These are phyloP conservation scores for Brachyptera risi DNA, from an alignment of 2,888 invertebrate genomes.

Conservation along the genomic window DNA sequence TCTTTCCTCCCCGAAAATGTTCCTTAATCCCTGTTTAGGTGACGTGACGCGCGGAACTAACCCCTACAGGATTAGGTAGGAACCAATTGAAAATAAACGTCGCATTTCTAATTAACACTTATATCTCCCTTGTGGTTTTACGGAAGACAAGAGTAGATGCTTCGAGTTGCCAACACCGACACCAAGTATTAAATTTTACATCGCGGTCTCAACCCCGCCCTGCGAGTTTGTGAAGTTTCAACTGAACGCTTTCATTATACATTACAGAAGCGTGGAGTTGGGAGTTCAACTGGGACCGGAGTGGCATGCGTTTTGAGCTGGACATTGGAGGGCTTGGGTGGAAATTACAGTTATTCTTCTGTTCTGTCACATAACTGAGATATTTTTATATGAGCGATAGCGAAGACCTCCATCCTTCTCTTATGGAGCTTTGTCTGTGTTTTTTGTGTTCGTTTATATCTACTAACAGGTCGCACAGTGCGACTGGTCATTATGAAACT, in stretches of 20 bases:
- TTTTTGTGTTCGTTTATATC: no score
- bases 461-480: no score
- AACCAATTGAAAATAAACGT: conserved; percentile 18
- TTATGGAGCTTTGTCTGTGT: no score
- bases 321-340: background rate
- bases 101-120: conserved; percentile 21
- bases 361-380: no score
- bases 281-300: background rate
- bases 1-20: background rate
- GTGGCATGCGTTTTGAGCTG: background rate
- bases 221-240: background rate
- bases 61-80: conserved; percentile 6
- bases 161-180: background rate
- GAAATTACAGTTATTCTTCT: no score
- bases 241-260: conserved; percentile 12
- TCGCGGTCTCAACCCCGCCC: conserved; percentile 8
- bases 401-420: no score
- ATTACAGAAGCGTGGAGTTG: background rate
- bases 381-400: no score
- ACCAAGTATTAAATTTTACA: conserved; percentile 20
- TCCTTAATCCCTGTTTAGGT: background rate
- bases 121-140: conserved; percentile 9
- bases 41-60: background rate
- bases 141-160: background rate
- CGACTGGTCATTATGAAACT: no score